Conservation (phyloP, 2,888 invertebrate species). For the Drosophila borborema region DNA sequence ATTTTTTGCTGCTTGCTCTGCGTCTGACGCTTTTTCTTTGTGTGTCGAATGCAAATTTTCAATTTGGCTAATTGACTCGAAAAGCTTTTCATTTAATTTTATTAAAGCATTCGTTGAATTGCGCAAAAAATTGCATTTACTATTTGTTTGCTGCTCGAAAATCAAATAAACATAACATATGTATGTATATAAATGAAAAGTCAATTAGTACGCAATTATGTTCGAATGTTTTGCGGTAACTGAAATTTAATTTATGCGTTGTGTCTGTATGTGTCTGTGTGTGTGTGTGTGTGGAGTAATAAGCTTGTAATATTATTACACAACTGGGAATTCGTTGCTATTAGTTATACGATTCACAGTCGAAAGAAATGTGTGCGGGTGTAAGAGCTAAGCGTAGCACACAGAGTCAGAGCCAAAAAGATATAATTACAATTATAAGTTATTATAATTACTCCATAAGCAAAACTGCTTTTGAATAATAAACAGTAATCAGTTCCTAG, state of each 20-base stretch:
- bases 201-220: constrained; percentile 71
- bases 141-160: constrained; percentile 5
- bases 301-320: constrained; percentile 13
- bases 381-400: neutral
- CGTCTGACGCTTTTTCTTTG: constrained; percentile 35
- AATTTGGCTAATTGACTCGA: constrained; percentile 49
- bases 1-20: constrained; percentile 5
- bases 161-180: constrained; percentile 11
- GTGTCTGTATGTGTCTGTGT: neutral
- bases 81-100: constrained; percentile 66
- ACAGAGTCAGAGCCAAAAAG: constrained; percentile 7
- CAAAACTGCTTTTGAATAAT: neutral
- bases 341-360: constrained; percentile 4
- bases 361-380: neutral
- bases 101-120: constrained; percentile 62
- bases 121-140: constrained; percentile 15
- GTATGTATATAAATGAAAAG: constrained; percentile 40
- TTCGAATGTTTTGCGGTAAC: constrained; percentile 31
- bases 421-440: neutral
- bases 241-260: constrained; percentile 17
- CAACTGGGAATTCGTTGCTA: constrained; percentile 17
- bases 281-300: constrained; percentile 4
- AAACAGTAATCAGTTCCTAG: neutral
- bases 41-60: constrained; percentile 66
- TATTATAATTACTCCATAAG: neutral